Base-by-base conservation (phyloP, 2,888 invertebrate species). In the Lobophora halterata region DNA sequence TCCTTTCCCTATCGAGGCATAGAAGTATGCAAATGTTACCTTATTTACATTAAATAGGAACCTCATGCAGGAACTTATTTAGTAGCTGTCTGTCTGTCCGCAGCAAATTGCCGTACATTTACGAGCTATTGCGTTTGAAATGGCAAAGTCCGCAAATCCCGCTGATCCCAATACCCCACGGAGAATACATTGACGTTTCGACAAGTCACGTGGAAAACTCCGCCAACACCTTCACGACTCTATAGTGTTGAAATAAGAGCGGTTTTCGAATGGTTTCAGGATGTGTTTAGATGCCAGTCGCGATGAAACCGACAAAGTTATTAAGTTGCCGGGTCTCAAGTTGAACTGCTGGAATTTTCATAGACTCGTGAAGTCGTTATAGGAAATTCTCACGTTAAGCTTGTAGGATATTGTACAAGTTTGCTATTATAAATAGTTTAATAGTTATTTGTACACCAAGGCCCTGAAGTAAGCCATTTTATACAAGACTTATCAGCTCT, bases 291-390 rank as follows among this genome's bases (percentile, higher is more conserved):
- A 30, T 70, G 64, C 71, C 46, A 51, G 55, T 49, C 68, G 55
- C 68, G 65, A 69, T 52, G 52, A 34, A 45, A 45, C 45, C 54
- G 51, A 56, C 55, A 62, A 70, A 69, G 65, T 72, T 71, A 71
- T 70, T 72, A 71, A 69, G 58, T 64, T 62, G 49, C 61, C 58
- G 62, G 57, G 23, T 24, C 24, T 27, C 32, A 11, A 29, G 34
- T 12, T 16, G 11, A 27, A 20, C 12, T 23, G 29, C 14, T 55
- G 56, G 46, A 55, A 61, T 54, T 58, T 53, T 48, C 55, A 54
- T 55, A 49, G 46, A 45, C 47, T 18, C 34, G 9, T 21, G 21
- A 21, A 9, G 6, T 6, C 17, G 10, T 16, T 8, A n/a, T n/a
- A n/a, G n/a, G n/a, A n/a, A n/a, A n/a, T n/a, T n/a, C n/a, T n/a